A percentile compares a stretch with the other conserved stretches of the same genome.
Evolutionary conservation across 2,113 vertebrate genomes (phyloP).

Genomic region (Clarias macrocephalus): DNA sequence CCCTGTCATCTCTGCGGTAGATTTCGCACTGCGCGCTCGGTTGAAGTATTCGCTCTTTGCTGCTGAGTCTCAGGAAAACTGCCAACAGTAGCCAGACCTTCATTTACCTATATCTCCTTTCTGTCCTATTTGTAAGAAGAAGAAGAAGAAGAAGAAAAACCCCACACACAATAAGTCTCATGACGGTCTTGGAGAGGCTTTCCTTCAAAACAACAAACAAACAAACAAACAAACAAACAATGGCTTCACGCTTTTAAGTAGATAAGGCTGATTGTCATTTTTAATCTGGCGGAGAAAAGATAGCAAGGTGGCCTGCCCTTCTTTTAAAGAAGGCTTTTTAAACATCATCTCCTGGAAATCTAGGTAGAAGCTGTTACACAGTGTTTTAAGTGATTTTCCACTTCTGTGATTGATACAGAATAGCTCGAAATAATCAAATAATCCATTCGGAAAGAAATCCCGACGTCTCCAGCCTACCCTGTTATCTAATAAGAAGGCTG

Average conservation of each 20-base stretch:
- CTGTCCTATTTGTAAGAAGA: neutral
- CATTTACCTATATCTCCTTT: conserved; percentile 13
- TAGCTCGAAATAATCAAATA: neutral
- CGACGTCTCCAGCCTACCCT: conserved; percentile 17
- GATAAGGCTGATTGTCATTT: neutral
- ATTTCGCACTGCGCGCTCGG: conserved; percentile 24
- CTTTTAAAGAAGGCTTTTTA: neutral
- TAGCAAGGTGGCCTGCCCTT: neutral
- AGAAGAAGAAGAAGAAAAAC: too few species aligned
- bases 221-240: too few species aligned
- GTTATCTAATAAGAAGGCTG: neutral
- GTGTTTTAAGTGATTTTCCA: conserved; percentile 48
- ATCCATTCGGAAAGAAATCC: neutral
- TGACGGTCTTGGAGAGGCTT: neutral
- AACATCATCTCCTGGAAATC: neutral
- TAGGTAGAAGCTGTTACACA: conserved; percentile 1
- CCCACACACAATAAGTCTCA: neutral
- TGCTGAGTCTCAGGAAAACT: conserved; percentile 66
- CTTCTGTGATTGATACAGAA: neutral
- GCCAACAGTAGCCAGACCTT: conserved; percentile 47
- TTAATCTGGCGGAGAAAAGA: neutral
- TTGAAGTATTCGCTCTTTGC: conserved; percentile 50
- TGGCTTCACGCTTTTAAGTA: neutral
- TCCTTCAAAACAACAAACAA: neutral
- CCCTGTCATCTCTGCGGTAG: conserved; percentile 21